Evolutionary conservation across 2,113 vertebrate genomes (phyloP), one percentile per base, ranked within the genome.

Genomic region (Isurus oxyrinchus): DNA sequence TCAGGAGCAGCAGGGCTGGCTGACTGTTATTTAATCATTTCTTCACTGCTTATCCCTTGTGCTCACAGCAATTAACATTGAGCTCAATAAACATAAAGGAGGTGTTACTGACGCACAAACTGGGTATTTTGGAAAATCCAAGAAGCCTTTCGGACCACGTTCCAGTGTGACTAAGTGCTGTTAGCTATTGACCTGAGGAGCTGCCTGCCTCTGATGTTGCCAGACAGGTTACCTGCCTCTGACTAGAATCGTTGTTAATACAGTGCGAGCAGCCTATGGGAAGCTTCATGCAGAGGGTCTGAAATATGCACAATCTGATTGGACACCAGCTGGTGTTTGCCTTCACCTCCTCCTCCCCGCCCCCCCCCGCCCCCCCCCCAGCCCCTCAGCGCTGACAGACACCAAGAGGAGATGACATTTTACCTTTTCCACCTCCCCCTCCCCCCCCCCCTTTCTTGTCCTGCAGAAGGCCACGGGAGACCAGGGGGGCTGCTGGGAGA

Each of bases 401-500:
- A 87, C 49, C 23, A 14, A 57, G 27, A 27, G 44, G 1, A 1
- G 87, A 3, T 55, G 1, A 23, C 25, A 55, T 59, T 87, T 90
- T 25, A 90, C 53, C 87, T 93, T 11, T 53, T 49, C 19, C n/a
- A n/a, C 13, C 10, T 14, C 87, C 35, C 31, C 25, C 11, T 59
- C 11, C 19, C 13, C 10, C 25, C 87, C 35, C 31, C 25, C 11
- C 59, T 27, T 21, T 19, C 14, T 63, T 53, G 8, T 35, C 1
- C 53, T 23, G 19, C 49, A 84, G 69, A 84, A 84, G 79, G 79
- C 25, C 96, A 96, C 5, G 87, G 96, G 66, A 81, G 96, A 25
- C 27, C 87, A 55, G 31, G 40, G 11, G 96, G 96, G 2, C 96
- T 96, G 53, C 59, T 96, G 96, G 96, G 96, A 61, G 96, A 96